A percentile compares a stretch with the other conserved stretches of the same genome.
These are phyloP conservation scores for Crossocerus cetratus DNA, from an alignment of 2,888 invertebrate genomes.

Conservation along the genomic window DNA sequence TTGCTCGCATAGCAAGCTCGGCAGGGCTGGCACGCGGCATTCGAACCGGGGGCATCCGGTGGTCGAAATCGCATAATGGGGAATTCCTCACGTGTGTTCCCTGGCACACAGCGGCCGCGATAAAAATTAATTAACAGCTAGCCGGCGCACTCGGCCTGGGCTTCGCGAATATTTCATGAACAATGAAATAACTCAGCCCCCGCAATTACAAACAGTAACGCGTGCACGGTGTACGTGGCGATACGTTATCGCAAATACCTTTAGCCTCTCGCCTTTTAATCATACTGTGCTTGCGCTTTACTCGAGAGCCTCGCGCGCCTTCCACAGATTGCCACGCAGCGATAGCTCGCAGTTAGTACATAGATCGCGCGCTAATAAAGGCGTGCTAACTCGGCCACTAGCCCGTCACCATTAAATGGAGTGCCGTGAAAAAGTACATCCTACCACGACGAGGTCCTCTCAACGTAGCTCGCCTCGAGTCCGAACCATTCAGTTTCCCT, in stretches of 20 bases:
- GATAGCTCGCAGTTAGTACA: too few species aligned
- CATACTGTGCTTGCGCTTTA: too few species aligned
- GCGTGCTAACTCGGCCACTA: too few species aligned
- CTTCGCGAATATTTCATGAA: conserved; percentile 53
- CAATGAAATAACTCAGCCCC: conserved; percentile 46
- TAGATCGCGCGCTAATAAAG: too few species aligned
- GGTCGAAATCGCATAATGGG: conserved; percentile 34
- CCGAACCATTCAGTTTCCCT: too few species aligned
- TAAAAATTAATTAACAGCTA: conserved; percentile 59
- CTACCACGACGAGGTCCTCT: background rate
- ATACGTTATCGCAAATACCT: too few species aligned
- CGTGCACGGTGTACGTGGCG: too few species aligned
- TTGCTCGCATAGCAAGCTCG: conserved; percentile 30
- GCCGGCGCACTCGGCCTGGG: conserved; percentile 32
- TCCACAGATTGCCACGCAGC: too few species aligned
- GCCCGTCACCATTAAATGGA: background rate
- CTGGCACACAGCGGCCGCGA: conserved; percentile 33
- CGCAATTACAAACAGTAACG: conserved; percentile 1
- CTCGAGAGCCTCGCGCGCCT: too few species aligned
- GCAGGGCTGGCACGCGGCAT: conserved; percentile 24
- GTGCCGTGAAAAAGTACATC: conserved; percentile 22
- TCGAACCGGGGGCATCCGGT: conserved; percentile 3
- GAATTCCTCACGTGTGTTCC: conserved; percentile 48
- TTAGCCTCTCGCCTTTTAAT: too few species aligned
- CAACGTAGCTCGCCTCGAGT: too few species aligned